These are phyloP conservation scores for Hephaestus fuliginosus DNA, from an alignment of 2,797 vertebrate genomes.

Conservation along the genomic window DNA sequence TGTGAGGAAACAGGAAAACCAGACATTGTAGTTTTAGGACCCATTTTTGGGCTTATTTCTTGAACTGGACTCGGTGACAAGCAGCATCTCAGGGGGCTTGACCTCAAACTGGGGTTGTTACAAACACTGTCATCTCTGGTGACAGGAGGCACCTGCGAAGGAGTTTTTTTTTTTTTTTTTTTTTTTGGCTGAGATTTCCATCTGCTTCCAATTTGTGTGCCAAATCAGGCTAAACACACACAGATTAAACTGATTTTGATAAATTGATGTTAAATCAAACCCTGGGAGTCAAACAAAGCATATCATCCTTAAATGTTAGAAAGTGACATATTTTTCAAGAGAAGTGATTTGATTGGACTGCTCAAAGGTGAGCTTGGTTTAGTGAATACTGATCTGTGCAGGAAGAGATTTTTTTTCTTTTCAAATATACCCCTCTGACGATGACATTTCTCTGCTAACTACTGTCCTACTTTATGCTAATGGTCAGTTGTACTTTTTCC, in stretches of 20 bases:
- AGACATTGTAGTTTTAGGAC: background rate
- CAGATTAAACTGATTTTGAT: background rate
- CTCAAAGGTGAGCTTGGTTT: background rate
- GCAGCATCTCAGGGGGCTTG: conserved; percentile 7
- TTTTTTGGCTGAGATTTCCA: background rate
- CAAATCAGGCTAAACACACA: background rate
- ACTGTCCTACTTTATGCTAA: background rate
- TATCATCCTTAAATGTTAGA: background rate
- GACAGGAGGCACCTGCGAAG: background rate
- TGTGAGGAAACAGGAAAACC: background rate
- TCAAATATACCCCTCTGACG: background rate
- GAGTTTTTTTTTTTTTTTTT: background rate
- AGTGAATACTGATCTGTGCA: background rate
- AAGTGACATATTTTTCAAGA: background rate
- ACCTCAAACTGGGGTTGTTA: conserved; percentile 18
- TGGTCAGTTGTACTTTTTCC: background rate
- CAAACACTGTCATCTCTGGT: conserved; percentile 8
- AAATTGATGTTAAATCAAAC: background rate
- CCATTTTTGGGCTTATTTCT: background rate
- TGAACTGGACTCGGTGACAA: conserved; percentile 8
- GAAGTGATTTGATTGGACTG: background rate
- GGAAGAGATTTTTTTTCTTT: background rate
- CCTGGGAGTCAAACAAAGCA: background rate
- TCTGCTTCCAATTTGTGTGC: background rate
- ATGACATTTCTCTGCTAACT: background rate